Base-by-base conservation (phyloP, 2,113 vertebrate species). In the Gasterosteus aculeatus region DNA sequence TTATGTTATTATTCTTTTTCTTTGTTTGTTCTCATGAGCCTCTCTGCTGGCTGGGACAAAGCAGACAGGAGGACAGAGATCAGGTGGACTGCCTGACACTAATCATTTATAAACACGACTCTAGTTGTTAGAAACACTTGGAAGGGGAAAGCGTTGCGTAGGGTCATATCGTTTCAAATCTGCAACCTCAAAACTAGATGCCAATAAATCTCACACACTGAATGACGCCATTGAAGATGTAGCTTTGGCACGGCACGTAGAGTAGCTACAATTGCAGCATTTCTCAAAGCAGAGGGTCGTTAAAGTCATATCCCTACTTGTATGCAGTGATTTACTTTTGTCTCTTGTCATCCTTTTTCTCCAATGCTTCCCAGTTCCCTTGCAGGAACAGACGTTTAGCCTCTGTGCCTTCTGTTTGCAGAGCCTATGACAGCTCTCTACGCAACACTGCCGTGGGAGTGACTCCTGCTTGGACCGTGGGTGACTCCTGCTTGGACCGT, bases 361-460 rank as follows among this genome's bases (percentile, higher is more conserved):
- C 61, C 33, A 66, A 39, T 59, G 29, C 76, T 42, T 77, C 72
- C 78, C 61, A 56, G 53, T 71, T 83, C 81, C 61, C 80, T 57
- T 77, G 83, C 73, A 80, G 77, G 51, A 85, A 83, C 81, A 78
- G 71, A 65, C 78, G 39, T 91, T 91, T 88, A 86, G 85, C 85
- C 80, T 86, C 75, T 78, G 70, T 70, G 72, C 49, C 87, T 89
- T 64, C 69, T 87, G 87, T 87, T 90, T 88, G 78, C 82, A 51
- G 76, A 86, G 79, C 66, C 81, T 35, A 72, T 86, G 89, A 87
- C 82, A 81, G 86, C 77, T 83, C 54, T 57, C 72, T 84, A 83
- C 0, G 19, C 71, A 77, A 41, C 19, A 49, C 67, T 56, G 81
- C 82, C 75, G 69, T 58, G 77, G 84, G 82, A 84, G 87, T 83